phyloP scores from a whole-genome alignment of 2,797 vertebrate species.

The Mionectes olivaceus region DNA sequence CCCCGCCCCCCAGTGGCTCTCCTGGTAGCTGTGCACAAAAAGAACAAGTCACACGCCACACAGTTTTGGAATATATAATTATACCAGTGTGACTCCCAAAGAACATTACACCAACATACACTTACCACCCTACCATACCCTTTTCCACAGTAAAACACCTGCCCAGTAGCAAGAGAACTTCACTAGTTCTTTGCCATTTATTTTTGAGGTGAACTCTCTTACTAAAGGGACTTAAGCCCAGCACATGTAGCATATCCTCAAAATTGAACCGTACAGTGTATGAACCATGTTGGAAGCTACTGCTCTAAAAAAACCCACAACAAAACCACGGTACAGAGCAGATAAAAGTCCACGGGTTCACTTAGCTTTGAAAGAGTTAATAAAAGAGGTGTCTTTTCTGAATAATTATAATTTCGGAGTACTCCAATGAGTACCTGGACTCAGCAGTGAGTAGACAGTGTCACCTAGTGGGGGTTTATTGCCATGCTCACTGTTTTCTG shows the following conservation, averaged over 20 bases:
- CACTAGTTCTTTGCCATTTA: not conserved
- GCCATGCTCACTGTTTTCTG: not conserved
- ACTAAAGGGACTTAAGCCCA: not conserved
- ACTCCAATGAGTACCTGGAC: not conserved
- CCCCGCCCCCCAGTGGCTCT: not conserved
- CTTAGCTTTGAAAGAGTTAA: not conserved
- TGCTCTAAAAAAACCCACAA: not conserved
- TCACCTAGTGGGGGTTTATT: conserved; percentile 69
- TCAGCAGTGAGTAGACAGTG: conserved; percentile 13
- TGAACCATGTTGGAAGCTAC: not conserved
- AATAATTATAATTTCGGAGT: not conserved
- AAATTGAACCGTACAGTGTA: not conserved
- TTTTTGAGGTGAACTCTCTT: not conserved
- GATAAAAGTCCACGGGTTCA: not conserved
- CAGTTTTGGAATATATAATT: not conserved
- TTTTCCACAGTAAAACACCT: not conserved
- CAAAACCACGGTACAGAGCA: not conserved
- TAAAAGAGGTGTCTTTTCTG: not conserved
- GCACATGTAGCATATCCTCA: rapidly evolving
- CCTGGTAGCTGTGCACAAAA: not conserved
- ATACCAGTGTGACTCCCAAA: not conserved
- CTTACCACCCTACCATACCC: not conserved
- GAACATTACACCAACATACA: not conserved
- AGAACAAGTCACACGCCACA: not conserved
- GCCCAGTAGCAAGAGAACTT: not conserved